Base-by-base conservation (phyloP, 2,888 invertebrate species). In the Linyphia triangularis region DNA sequence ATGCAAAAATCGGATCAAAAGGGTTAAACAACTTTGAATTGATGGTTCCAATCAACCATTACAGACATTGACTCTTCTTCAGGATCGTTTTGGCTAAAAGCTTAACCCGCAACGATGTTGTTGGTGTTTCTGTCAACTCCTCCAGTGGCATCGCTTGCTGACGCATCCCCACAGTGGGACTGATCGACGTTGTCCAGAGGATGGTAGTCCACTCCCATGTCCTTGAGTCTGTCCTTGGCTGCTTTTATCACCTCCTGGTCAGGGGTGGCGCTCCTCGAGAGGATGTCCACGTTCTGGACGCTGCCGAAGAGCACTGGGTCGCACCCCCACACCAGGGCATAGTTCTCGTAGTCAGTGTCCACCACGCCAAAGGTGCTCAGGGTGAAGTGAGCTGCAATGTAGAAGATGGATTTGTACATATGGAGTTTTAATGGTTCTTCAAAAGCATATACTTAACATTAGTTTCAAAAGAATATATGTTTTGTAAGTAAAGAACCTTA, bases 291-390 rank as follows among this genome's bases (percentile, higher is more conserved):
- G 40, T 88, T 88, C 24, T 88, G 88, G 22, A 88, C 77, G 28
- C 83, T 88, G 5, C 88, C 88, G 16, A 88, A 83, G 0, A 88
- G 65, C 4, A 88, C 83, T 1, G 88, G 88, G 28, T 88, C 88
- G 19, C 88, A 88, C 24, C 88, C 88, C 88, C 88, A 88, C 1
- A 88, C 22, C 6, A 88, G 43, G 16, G 88, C 88, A 61, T 83
- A 83, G 28, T 70, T 88, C 9, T 78, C 72, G 26, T 88, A 88
- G 40, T 88, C 88, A 7, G 88, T 88, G 28, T 88, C 69, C n/a
- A 88, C 75, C 1, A 88, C 51, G 7, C 88, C 88, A n/a, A 83
- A 88, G 7, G 88, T 88, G 9, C 70, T 88, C 51, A 88, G 37
- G 3, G 83, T 65, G 28, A 83, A 88, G n/a, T 82, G 88, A 7